These are phyloP conservation scores for Donacobius atricapilla DNA, from an alignment of 2,113 vertebrate genomes.

Conservation along the genomic window DNA sequence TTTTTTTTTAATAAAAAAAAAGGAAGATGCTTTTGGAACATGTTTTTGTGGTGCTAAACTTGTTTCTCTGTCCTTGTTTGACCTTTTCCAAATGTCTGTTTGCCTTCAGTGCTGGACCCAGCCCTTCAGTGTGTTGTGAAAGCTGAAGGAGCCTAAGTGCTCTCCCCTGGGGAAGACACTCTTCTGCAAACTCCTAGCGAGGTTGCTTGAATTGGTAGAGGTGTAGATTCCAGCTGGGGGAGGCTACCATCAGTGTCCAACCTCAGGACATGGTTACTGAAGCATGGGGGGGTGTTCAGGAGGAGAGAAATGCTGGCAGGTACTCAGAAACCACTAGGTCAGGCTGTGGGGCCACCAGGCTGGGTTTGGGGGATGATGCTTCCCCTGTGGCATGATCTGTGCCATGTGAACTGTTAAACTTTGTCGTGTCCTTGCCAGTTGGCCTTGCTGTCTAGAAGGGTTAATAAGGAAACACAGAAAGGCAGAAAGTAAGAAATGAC, in stretches of 20 bases:
- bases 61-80: slow-evolving; percentile 54
- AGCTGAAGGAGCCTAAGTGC: not conserved
- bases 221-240: not conserved
- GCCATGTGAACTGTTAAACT: slow-evolving; percentile 5
- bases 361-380: not conserved
- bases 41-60: not conserved
- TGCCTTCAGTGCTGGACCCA: not conserved
- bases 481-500: slow-evolving; percentile 4
- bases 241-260: not conserved
- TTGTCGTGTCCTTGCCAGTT: not conserved
- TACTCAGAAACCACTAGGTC: slow-evolving; percentile 6
- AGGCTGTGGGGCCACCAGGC: not conserved
- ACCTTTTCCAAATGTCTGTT: slow-evolving; percentile 32
- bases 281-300: not conserved
- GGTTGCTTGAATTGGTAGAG: not conserved
- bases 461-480: not conserved
- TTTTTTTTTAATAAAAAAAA: not conserved
- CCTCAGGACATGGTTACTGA: not conserved
- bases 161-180: not conserved
- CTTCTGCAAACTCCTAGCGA: not conserved
- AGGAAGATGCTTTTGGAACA: not conserved
- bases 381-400: not conserved
- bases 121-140: not conserved
- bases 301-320: not conserved
- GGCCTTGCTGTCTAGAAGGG: not conserved